phyloP scores from a whole-genome alignment of 2,888 invertebrate genomes.

The Drosophila prolongata region DNA sequence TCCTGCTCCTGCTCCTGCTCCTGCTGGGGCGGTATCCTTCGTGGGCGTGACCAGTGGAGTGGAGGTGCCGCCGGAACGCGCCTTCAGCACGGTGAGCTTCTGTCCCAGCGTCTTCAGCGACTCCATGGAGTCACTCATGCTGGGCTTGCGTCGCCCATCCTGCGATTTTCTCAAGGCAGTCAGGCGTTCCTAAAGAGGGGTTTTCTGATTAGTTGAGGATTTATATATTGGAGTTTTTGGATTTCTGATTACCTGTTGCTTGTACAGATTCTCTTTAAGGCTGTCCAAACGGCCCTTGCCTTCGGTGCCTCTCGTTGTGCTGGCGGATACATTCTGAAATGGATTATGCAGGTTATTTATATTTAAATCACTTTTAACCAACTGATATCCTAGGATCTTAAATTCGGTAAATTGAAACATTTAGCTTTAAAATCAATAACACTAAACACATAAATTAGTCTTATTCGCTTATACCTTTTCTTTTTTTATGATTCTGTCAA shows the following conservation, averaged over 20 bases:
- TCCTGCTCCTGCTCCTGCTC: neutral
- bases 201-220: no score
- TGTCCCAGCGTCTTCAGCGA: constrained; percentile 57
- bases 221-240: accelerated
- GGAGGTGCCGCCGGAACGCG: constrained; percentile 25
- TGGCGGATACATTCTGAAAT: constrained; percentile 30
- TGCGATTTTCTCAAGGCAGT: constrained; percentile 51
- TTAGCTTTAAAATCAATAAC: no score
- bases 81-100: constrained; percentile 35
- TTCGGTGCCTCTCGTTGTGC: constrained; percentile 15
- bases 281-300: constrained; percentile 61
- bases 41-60: constrained; percentile 44
- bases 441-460: no score
- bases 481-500: no score
- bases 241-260: constrained; percentile 56
- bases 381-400: no score
- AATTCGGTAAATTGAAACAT: neutral
- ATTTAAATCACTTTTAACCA: neutral
- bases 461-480: no score
- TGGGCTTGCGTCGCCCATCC: constrained; percentile 39
- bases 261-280: constrained; percentile 63
- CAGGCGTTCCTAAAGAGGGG: constrained; percentile 53
- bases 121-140: constrained; percentile 61
- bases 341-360: neutral
- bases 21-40: constrained; percentile 2